These are phyloP conservation scores for Drosophila algonquin DNA, from an alignment of 2,888 invertebrate genomes.

Conservation along the genomic window DNA sequence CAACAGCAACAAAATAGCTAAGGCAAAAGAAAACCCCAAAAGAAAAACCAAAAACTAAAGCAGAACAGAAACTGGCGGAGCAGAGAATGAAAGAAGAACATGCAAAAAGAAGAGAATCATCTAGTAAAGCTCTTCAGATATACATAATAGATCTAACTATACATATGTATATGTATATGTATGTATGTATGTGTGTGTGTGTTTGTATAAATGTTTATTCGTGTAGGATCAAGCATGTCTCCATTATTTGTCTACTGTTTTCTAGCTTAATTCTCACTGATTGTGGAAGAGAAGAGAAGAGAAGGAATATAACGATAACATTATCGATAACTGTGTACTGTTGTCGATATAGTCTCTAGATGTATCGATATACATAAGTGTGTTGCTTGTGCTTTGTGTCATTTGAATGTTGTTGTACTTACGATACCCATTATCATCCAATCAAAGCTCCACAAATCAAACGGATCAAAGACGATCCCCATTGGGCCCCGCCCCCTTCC, in stretches of 20 bases:
- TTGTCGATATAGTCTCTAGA: constrained; percentile 20
- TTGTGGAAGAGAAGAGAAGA: constrained; percentile 31
- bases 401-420: constrained; percentile 47
- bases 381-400: constrained; percentile 52
- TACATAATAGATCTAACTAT: not conserved
- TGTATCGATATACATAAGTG: constrained; percentile 17
- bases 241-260: constrained; percentile 16
- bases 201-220: constrained; percentile 18
- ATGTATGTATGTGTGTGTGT: not conserved
- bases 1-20: constrained; percentile 56
- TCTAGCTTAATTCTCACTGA: constrained; percentile 56
- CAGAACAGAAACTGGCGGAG: constrained; percentile 8
- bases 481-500: constrained; percentile 12
- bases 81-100: constrained; percentile 7
- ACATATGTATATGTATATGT: not conserved
- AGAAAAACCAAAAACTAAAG: constrained; percentile 8
- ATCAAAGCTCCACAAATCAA: constrained; percentile 24
- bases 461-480: not conserved
- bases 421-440: constrained; percentile 35
- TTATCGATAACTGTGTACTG: constrained; percentile 6
- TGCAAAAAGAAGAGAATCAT: constrained; percentile 9
- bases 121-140: constrained; percentile 30
- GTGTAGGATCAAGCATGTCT: constrained; percentile 33
- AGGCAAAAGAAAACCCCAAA: constrained; percentile 40
- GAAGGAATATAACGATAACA: not conserved